Base-by-base conservation (phyloP, 1,140 invertebrate genomes). In the Leptonema lineaticorne region DNA sequence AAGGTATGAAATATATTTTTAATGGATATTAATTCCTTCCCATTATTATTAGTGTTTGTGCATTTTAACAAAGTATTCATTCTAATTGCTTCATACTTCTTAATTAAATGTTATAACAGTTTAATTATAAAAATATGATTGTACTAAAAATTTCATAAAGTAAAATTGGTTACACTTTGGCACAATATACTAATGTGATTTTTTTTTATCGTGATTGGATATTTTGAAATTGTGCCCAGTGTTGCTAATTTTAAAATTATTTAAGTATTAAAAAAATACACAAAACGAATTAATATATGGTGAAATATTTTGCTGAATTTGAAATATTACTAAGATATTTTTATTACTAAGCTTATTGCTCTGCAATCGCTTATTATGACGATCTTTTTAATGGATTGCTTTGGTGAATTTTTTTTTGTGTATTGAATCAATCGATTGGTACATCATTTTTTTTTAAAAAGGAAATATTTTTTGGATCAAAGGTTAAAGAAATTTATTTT, bases 1-100 rank as follows among this genome's bases (percentile, higher is more conserved):
- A 98, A 99, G 95, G 97, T 99, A 91, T 76, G 70, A 60, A 41
- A 56, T 18, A 9, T 41, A 24, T 41, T 41, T 41, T 53, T 53
- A 6, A 53, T 24, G 2, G n/a, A 56, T 37, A 56, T 33, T 18
- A 29, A 66, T 67, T 53, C 20, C 60, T 66, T 68, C 59, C 27
- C 50, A 53, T 53, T 53, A 65, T 68, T 60, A 37, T 71, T 57
- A 72, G 58, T 69, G 67, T 72, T 64, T 69, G 70, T 72, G 67
- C 46, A 69, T 69, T 69, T 69, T 62, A 69, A 24, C 37, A 45
- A 63, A 64, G 62, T 64, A 64, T 64, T 64, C 30, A 64, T 64
- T 64, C 41, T 64, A 20, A 30, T 29, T 50, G 62, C 62, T 64
- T 64, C 24, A 20, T 64, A 50, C 27, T 64, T 64, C 46, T 64